A percentile compares a stretch with the other conserved stretches of the same genome.
Conservation (phyloP, 2,888 invertebrate genomes). For the Ochropleura leucogaster region DNA sequence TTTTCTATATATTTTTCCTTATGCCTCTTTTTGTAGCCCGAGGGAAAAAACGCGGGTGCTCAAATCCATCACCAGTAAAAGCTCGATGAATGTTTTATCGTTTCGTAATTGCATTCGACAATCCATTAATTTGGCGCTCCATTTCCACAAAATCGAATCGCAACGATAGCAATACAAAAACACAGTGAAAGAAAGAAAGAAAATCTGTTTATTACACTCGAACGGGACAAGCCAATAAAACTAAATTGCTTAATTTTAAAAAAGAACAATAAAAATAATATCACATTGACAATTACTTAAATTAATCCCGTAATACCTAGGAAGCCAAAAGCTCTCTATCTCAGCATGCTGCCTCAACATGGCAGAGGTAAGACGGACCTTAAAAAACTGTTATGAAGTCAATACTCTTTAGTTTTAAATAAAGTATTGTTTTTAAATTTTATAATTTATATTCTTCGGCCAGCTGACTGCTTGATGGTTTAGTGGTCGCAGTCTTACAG, state of each 20-base stretch:
- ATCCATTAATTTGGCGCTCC: constrained; percentile 13
- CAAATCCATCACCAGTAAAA: constrained; percentile 28
- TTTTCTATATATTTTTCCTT: constrained; percentile 3
- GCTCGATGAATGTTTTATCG: constrained; percentile 15
- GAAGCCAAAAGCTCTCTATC: too few relatives aligned
- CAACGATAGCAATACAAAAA: not conserved
- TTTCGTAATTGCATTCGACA: constrained; percentile 26
- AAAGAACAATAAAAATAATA: too few relatives aligned
- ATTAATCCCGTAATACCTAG: too few relatives aligned
- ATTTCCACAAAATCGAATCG: constrained; percentile 18
- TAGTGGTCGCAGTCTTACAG: too few relatives aligned
- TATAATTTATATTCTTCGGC: too few relatives aligned
- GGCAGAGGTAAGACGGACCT: not conserved
- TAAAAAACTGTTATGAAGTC: not conserved
- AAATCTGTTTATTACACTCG: too few relatives aligned
- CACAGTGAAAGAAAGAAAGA: not conserved
- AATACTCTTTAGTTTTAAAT: not conserved
- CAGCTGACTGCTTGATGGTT: too few relatives aligned
- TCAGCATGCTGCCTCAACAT: too few relatives aligned
- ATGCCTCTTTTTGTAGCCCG: not conserved
- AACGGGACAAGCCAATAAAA: too few relatives aligned
- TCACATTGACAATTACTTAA: too few relatives aligned
- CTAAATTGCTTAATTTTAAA: too few relatives aligned
- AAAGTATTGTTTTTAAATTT: not conserved
- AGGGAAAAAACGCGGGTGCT: constrained; percentile 2